These are phyloP conservation scores for Macrostomum lignano DNA, from an alignment of 1,140 invertebrate genomes.

Conservation along the genomic window DNA sequence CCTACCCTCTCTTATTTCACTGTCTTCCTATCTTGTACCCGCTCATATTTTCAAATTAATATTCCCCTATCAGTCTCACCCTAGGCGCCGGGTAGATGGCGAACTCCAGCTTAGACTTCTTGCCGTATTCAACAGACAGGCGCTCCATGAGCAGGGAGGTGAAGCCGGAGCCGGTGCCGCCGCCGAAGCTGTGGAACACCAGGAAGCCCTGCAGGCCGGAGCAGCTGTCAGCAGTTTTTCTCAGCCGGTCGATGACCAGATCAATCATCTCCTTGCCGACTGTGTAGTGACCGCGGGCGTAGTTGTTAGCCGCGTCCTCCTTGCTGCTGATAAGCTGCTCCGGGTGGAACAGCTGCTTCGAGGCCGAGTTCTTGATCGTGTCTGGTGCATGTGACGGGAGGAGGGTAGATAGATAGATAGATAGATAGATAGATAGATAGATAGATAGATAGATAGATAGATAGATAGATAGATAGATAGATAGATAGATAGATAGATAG, in stretches of 20 bases:
- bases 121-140: constrained; percentile 57
- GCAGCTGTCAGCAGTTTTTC: constrained; percentile 42
- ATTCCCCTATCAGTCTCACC: constrained; percentile 32
- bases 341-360: constrained; percentile 19
- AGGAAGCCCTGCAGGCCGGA: constrained; percentile 43
- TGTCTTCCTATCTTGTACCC: too few relatives aligned
- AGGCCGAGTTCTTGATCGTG: constrained; percentile 11
- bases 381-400: too few relatives aligned
- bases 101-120: constrained; percentile 59
- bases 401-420: too few relatives aligned
- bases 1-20: too few relatives aligned
- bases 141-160: constrained; percentile 58
- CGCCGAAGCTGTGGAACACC: constrained; percentile 29
- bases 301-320: constrained; percentile 23
- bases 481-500: too few relatives aligned
- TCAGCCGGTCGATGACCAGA: constrained; percentile 28
- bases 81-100: constrained; percentile 56
- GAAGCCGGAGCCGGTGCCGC: constrained; percentile 54
- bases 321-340: constrained; percentile 22
- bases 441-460: too few relatives aligned
- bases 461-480: too few relatives aligned
- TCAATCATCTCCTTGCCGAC: constrained; percentile 22
- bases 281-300: constrained; percentile 10
- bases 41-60: too few relatives aligned
- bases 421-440: too few relatives aligned